Evolutionary conservation across 2,888 invertebrate species (phyloP), one percentile per base, ranked within the genome.

Genomic region (Imbricaverruca yamaguchii): DNA sequence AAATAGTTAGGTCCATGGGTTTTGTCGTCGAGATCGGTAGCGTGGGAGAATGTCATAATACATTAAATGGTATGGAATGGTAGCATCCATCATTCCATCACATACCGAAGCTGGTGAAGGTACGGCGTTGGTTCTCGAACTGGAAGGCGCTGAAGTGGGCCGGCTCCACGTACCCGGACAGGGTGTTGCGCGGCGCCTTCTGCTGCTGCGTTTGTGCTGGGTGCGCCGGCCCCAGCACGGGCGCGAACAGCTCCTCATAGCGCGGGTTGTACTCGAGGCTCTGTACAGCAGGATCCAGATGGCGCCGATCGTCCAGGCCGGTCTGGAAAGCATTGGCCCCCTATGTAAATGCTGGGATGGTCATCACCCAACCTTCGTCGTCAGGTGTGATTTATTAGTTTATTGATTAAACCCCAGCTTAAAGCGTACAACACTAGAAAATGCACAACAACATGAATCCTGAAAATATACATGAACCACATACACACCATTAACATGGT

Each of bases 71-170:
- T 4, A 39, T 39, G 39, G 4, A 39, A 39, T 39, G 39, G 39
- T 39, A 39, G 39, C 39, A 39, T 39, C 39, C 39, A 4, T 4
- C 39, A 39, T 39, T 39, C 39, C 39, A 39, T n/a, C 82, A 83
- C 85, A 84, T 86, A 91, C 92, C 97, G 86, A 93, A 97, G 86
- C 96, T 97, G 65, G 93, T 92, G 87, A 98, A 98, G 25, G 97
- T 98, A 85, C 96, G 89, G 82, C 98, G 90, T 86, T 98, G 97
- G 87, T 95, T 96, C 87, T 98, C 98, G 90, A 98, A 98, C 85
- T 97, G 95, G 88, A 99, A 99, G 85, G 95, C 94, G 88, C 94
- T 98, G 80, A 99, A 92, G 87, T 98, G 96, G 0, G 98, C 97
- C 83, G 93, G 92, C 86, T 99, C 99, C 0, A 97, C 94, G 88